phyloP scores from a whole-genome alignment of 1,140 invertebrate species.

The Meloidogyne exigua region DNA sequence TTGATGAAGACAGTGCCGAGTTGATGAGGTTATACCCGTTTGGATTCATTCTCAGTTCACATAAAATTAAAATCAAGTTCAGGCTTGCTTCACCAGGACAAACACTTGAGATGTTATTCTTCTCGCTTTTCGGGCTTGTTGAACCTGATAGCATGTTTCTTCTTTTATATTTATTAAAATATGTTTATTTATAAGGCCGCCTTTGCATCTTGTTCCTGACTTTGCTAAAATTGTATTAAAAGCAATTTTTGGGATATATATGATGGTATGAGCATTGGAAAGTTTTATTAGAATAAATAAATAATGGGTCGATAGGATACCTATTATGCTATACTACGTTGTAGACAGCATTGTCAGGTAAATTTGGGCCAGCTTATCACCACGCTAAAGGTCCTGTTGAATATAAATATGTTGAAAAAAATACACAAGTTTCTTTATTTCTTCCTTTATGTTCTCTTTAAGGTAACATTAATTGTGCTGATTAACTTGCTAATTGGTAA shows the following conservation, averaged over 20 bases:
- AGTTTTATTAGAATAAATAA: too few species aligned
- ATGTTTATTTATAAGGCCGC: slow-evolving; percentile 58
- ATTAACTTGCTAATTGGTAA: slow-evolving; percentile 22
- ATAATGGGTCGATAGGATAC: too few species aligned
- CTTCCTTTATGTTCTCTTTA: too few species aligned
- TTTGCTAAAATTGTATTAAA: slow-evolving; percentile 68
- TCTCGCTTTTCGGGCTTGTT: slow-evolving; percentile 92
- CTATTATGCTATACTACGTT: too few species aligned
- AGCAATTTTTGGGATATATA: slow-evolving; percentile 81
- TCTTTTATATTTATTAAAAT: neutral
- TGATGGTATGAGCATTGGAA: too few species aligned
- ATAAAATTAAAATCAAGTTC: neutral
- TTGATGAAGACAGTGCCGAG: slow-evolving; percentile 57
- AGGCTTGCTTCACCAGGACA: slow-evolving; percentile 71
- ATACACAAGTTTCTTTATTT: too few species aligned
- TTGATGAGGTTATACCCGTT: slow-evolving; percentile 47
- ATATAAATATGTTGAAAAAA: too few species aligned
- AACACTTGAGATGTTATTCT: slow-evolving; percentile 93
- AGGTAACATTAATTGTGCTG: slow-evolving; percentile 85
- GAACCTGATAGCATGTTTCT: slow-evolving; percentile 72
- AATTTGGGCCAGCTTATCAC: too few species aligned
- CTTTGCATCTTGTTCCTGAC: slow-evolving; percentile 67
- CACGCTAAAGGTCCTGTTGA: too few species aligned
- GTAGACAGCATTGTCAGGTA: too few species aligned
- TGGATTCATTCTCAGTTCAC: neutral